Conservation (phyloP, 2,888 invertebrate species). For the Tetropium fuscum region DNA sequence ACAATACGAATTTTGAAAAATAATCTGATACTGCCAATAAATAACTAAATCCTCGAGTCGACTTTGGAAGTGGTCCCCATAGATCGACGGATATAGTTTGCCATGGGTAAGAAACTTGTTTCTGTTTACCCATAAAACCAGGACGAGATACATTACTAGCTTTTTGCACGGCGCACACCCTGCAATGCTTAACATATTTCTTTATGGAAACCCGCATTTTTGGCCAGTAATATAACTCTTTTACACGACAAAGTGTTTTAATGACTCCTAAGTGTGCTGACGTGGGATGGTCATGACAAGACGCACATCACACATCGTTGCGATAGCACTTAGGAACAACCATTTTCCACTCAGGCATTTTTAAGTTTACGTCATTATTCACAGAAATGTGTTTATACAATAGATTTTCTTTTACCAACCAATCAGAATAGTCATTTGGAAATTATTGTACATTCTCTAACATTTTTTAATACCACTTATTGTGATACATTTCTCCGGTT, state of each 20-base stretch:
- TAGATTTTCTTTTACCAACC: not conserved
- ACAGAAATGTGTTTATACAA: not conserved
- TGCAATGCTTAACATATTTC: not conserved
- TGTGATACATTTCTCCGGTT: not conserved
- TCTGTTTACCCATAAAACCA: not conserved
- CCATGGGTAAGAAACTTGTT: not conserved
- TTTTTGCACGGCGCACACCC: not conserved
- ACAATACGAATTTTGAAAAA: not conserved
- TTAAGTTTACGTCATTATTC: not conserved
- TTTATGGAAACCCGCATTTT: not conserved
- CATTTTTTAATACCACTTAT: conserved; percentile 19
- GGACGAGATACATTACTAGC: not conserved
- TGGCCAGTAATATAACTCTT: not conserved
- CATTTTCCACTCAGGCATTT: not conserved
- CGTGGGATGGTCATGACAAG: not conserved
- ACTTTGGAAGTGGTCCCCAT: not conserved
- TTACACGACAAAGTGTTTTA: not conserved
- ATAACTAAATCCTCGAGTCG: not conserved
- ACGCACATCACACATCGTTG: not conserved
- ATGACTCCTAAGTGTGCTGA: conserved; percentile 3
- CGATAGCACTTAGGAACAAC: conserved; percentile 6
- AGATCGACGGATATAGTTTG: not conserved
- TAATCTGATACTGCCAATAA: not conserved
- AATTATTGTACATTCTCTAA: conserved; percentile 17
- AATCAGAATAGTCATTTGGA: conserved; percentile 25